Base-by-base conservation (phyloP, 2,797 vertebrate species). In the Pterois miles region DNA sequence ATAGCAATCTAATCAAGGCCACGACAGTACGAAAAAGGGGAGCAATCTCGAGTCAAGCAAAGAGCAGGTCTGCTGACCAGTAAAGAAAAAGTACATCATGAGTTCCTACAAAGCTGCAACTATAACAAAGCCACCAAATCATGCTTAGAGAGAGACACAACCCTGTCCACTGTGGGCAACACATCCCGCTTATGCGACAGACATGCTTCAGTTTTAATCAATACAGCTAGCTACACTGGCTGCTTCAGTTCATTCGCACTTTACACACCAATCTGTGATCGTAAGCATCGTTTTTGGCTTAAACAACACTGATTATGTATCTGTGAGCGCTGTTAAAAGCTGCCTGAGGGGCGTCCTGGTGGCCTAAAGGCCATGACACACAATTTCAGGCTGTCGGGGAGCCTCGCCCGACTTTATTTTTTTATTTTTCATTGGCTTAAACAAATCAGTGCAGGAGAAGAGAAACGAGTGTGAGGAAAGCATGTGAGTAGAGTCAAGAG, bases 1-100 rank as follows among this genome's bases (percentile, higher is more conserved):
- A 48, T 69, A 66, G 18, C 3, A 65, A 78, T 58, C n/a, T 48
- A 16, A 68, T 53, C 16, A 73, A 53, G 14, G 43, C 54, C 31
- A 66, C 4, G 2, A 63, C 2, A 22, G 16, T 53, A 43, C 33
- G 9, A 48, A 31, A 57, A 12, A 0, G 4, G 4, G 22, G 1
- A 1, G n/a, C n/a, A n/a, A n/a, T n/a, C n/a, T n/a, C n/a, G n/a
- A n/a, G n/a, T n/a, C n/a, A n/a, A n/a, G n/a, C n/a, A n/a, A n/a
- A n/a, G n/a, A n/a, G n/a, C 38, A 11, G 13, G 52, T 23, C 22
- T 23, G 13, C 5, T 16, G 40, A 43, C 18, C 18, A 2, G 16
- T 57, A 18, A 31, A 34, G 9, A 27, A 40, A 38, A 40, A 20
- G 5, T 14, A 16, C 16, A 56, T 52, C 23, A 33, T 58, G 25